phyloP scores from a whole-genome alignment of 1,140 invertebrate genomes.

The Bombus difficillimus region DNA sequence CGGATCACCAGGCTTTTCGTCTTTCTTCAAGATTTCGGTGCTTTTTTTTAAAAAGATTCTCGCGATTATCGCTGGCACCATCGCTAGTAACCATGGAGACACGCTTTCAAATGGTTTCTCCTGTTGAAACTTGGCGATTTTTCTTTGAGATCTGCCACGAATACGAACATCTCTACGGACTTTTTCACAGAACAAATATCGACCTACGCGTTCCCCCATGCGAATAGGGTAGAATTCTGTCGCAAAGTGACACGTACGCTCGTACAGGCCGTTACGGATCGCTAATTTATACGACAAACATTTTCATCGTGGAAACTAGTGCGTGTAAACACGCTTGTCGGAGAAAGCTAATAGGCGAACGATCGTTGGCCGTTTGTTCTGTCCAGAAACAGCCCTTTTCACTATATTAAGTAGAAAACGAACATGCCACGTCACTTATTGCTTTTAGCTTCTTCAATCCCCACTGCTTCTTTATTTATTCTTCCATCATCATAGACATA shows the following conservation, averaged over 20 bases:
- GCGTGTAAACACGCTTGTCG: background rate
- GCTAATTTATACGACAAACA: slow-evolving; percentile 26
- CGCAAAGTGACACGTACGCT: background rate
- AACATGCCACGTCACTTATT: too few species aligned
- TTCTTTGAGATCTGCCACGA: slow-evolving; percentile 12
- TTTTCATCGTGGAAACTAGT: slow-evolving; percentile 1
- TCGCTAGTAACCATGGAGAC: slow-evolving; percentile 35
- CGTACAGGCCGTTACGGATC: background rate
- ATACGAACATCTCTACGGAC: background rate
- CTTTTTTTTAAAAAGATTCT: background rate
- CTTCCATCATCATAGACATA: too few species aligned
- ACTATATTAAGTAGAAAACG: background rate
- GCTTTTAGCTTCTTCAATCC: too few species aligned
- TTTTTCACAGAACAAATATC: slow-evolving; percentile 3
- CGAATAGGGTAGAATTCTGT: background rate
- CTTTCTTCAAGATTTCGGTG: background rate
- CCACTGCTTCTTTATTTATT: too few species aligned
- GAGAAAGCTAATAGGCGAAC: background rate
- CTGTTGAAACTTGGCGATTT: background rate
- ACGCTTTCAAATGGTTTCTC: slow-evolving; percentile 40
- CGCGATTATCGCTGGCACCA: slow-evolving; percentile 40
- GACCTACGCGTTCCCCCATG: background rate
- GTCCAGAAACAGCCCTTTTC: background rate
- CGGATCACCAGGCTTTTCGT: background rate
- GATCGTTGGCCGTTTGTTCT: background rate